Evolutionary conservation across 2,113 vertebrate genomes (phyloP).

Genomic region (Gavia stellata): DNA sequence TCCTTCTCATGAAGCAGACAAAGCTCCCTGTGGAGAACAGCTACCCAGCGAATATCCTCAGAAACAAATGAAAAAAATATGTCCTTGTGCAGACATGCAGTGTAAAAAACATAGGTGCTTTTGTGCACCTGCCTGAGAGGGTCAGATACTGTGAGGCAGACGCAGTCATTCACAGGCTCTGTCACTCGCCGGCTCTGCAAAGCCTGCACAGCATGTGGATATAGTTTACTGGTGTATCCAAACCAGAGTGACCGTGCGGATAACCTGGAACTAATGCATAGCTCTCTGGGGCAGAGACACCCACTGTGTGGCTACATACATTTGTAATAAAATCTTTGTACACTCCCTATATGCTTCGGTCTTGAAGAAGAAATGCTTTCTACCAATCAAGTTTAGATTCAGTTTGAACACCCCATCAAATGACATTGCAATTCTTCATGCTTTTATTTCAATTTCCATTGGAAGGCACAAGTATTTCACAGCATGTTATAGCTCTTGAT

Average conservation of each 20-base stretch:
- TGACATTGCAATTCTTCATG: neutral
- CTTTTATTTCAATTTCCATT: neutral
- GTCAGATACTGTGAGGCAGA: neutral
- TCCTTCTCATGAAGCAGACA: neutral
- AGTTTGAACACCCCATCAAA: neutral
- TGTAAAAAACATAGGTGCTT: neutral
- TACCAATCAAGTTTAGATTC: neutral
- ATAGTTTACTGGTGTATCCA: neutral
- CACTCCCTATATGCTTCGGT: neutral
- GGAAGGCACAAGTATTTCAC: neutral
- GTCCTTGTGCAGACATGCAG: neutral
- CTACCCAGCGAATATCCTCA: neutral
- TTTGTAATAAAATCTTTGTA: neutral
- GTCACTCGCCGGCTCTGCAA: neutral
- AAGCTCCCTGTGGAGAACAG: neutral
- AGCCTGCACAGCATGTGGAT: neutral
- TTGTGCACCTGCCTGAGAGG: neutral
- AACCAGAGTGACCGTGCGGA: fast-evolving
- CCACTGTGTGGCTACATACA: neutral
- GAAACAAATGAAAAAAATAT: neutral
- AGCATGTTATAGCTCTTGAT: neutral
- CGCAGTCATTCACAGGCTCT: neutral
- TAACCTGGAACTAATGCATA: neutral
- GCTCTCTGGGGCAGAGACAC: neutral
- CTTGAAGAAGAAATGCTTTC: neutral